phyloP scores from a whole-genome alignment of 2,888 invertebrate genomes.

The Aproaerema taeniolella region DNA sequence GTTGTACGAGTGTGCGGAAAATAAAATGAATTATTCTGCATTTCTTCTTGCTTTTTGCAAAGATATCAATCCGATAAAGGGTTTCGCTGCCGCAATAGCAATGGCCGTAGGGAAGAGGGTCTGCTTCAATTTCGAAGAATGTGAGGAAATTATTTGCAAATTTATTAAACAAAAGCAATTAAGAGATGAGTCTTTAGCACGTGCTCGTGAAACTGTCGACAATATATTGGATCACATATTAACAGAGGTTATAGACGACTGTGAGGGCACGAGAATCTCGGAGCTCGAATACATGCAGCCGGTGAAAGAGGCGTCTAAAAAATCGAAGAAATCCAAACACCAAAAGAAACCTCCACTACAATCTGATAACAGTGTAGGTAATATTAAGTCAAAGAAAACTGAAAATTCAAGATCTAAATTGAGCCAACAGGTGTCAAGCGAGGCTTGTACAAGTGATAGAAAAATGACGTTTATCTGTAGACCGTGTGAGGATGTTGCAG shows the following conservation, averaged over 20 bases:
- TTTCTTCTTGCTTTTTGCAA: slow-evolving; percentile 81
- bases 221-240: slow-evolving; percentile 48
- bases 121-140: slow-evolving; percentile 64
- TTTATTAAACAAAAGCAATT: slow-evolving; percentile 53
- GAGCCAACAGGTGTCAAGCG: no score
- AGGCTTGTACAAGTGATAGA: slow-evolving; percentile 16
- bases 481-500: slow-evolving; percentile 47
- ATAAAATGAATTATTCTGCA: slow-evolving; percentile 78
- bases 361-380: no score
- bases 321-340: slow-evolving; percentile 47
- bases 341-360: no score
- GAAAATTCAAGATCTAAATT: no score
- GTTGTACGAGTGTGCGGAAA: slow-evolving; percentile 65
- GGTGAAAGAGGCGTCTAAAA: slow-evolving; percentile 37
- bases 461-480: slow-evolving; percentile 46
- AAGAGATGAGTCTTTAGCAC: slow-evolving; percentile 50
- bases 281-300: slow-evolving; percentile 48
- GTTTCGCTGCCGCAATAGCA: slow-evolving; percentile 76
- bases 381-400: no score
- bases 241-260: slow-evolving; percentile 42
- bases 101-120: slow-evolving; percentile 73
- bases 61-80: slow-evolving; percentile 66
- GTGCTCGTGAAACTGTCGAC: slow-evolving; percentile 48
- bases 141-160: slow-evolving; percentile 63
- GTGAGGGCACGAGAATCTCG: slow-evolving; percentile 51